Evolutionary conservation across 2,797 vertebrate genomes (phyloP).

Genomic region (Xerus rutilus): DNA sequence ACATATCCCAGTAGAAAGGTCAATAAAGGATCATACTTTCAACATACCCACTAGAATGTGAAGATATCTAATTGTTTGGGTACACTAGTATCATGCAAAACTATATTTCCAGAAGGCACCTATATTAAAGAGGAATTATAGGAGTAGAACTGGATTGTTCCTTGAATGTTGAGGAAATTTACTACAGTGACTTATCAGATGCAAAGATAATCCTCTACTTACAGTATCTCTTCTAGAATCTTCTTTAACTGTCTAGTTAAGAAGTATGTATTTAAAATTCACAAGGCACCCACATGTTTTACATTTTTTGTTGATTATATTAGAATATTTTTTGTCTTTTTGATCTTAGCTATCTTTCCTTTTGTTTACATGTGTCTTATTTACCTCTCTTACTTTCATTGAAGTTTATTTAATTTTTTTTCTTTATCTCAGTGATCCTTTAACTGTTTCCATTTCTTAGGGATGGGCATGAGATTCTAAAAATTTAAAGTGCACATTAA

Average conservation of each 20-base stretch:
- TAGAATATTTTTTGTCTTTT: neutral
- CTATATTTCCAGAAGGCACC: neutral
- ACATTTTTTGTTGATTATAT: neutral
- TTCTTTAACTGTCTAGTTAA: neutral
- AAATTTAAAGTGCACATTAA: neutral
- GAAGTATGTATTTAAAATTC: neutral
- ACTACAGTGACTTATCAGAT: neutral
- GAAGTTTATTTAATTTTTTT: constrained; percentile 3
- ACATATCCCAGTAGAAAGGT: neutral
- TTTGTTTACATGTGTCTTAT: neutral
- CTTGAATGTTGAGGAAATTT: neutral
- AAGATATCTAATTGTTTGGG: neutral
- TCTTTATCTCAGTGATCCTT: neutral
- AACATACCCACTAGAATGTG: neutral
- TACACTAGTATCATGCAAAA: neutral
- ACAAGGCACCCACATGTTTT: neutral
- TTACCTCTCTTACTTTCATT: neutral
- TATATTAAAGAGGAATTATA: constrained; percentile 1
- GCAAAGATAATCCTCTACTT: neutral
- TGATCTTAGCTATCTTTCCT: neutral
- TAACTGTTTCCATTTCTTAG: neutral
- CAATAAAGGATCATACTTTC: neutral
- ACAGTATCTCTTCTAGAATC: neutral
- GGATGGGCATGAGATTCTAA: neutral
- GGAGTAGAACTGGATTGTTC: neutral